Conservation (phyloP, 2,888 invertebrate genomes). For the Alentia gelatinosa region DNA sequence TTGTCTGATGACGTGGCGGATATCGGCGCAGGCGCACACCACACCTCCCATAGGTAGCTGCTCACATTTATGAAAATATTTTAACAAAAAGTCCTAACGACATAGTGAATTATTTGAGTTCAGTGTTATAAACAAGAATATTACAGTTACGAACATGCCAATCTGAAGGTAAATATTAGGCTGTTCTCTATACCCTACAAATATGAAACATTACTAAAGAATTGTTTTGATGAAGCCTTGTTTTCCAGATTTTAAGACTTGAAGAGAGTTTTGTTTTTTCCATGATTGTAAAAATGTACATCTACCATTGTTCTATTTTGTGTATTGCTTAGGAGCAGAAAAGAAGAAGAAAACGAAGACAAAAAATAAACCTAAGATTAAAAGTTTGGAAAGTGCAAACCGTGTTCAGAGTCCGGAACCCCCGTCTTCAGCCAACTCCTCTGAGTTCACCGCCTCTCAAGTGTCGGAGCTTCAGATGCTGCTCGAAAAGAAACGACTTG, state of each 20-base stretch:
- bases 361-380: not conserved
- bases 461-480: slow-evolving; percentile 63
- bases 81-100: no score
- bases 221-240: no score
- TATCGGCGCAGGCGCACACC: slow-evolving; percentile 79
- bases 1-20: slow-evolving; percentile 86
- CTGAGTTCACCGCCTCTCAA: not conserved
- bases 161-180: no score
- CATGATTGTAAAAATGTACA: no score
- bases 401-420: not conserved
- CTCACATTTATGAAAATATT: no score
- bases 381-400: not conserved
- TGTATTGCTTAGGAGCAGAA: not conserved
- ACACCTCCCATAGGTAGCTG: slow-evolving; percentile 60
- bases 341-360: not conserved
- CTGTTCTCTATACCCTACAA: no score
- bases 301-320: not conserved
- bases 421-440: not conserved
- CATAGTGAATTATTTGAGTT: no score
- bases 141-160: no score
- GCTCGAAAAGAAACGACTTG: slow-evolving; percentile 66
- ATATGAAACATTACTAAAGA: no score
- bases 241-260: no score
- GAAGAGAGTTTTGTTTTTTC: no score
- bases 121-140: no score